Base-by-base conservation (phyloP, 1,140 invertebrate genomes). In the Pogonus chalceus region DNA sequence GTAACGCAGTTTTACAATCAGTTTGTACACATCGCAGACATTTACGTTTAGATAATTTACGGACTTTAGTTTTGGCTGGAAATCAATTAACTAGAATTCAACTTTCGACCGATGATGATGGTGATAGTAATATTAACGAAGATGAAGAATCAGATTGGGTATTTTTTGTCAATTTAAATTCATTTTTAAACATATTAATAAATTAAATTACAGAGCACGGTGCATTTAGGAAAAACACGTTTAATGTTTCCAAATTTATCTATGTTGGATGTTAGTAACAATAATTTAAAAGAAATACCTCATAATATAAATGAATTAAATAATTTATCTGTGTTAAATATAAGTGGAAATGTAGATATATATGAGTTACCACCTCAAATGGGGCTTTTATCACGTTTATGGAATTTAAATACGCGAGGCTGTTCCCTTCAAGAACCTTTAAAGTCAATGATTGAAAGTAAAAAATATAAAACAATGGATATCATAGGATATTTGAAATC, bases 401-500 rank as follows among this genome's bases (percentile, higher is more conserved):
- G 96, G 94, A 98, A 95, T 72, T 71, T 99, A 12, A 96, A 95
- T 69, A 91, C 94, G 4, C 80, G 85, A 53, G 90, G 90, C 0
- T 98, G 96, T 69, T 81, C 81, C 49, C 74, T 92, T 24, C 89
- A 86, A 68, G 94, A 92, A 69, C 94, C 90, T 2, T 73, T 99
- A 9, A 87, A 88, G 56, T 88, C 89, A 0, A 92, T 98, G 84
- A 88, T 98, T 26, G 86, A 88, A 21, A 88, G 85, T 48, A 93
- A 93, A 62, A 90, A 92, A 54, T 92, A 91, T 65, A 96, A 96
- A 74, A 96, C 93, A 2, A 92, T 92, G 81, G 95, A 98, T 67
- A 88, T 99, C 31, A 83, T 98, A 26, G 92, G 92, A 0, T 98
- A 97, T 72, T 77, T 99, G 1, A 93, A 96, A 67, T 88, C 85